phyloP scores from a whole-genome alignment of 2,888 invertebrate species.

The Dendrolimus houi region DNA sequence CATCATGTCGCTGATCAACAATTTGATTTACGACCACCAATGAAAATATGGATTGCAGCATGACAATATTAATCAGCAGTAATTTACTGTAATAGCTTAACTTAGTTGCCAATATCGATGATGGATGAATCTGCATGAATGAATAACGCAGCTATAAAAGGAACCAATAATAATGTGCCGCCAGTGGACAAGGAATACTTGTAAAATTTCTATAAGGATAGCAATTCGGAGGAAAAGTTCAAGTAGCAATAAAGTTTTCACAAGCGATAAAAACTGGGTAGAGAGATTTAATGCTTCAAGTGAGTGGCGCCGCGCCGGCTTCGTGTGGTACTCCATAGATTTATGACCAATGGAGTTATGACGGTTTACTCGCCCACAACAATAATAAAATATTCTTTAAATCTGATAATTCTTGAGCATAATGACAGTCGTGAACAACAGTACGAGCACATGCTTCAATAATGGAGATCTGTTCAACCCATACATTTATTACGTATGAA shows the following conservation, averaged over 20 bases:
- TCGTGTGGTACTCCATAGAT: slow-evolving; percentile 24
- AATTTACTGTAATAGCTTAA: background rate
- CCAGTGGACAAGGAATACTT: no score
- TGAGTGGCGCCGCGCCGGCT: slow-evolving; percentile 30
- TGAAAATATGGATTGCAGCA: slow-evolving; percentile 7
- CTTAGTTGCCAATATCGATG: background rate
- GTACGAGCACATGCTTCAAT: no score
- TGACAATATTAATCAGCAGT: slow-evolving; percentile 2
- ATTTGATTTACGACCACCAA: slow-evolving; percentile 32
- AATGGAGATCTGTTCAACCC: background rate
- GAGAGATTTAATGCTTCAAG: slow-evolving; percentile 32
- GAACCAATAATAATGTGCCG: no score
- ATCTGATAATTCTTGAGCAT: background rate
- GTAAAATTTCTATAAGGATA: slow-evolving; percentile 3
- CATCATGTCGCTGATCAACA: slow-evolving; percentile 29
- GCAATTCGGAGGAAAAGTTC: slow-evolving; percentile 11
- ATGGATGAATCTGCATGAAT: background rate
- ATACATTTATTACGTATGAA: background rate
- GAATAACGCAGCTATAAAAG: background rate
- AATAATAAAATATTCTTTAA: slow-evolving; percentile 16
- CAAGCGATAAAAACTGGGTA: slow-evolving; percentile 35
- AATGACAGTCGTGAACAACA: background rate
- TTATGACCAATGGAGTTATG: slow-evolving; percentile 38
- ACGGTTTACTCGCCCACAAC: slow-evolving; percentile 29
- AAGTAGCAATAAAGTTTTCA: slow-evolving; percentile 33